These are phyloP conservation scores for Meiosimyza decipiens DNA, from an alignment of 2,888 invertebrate species.

Conservation along the genomic window DNA sequence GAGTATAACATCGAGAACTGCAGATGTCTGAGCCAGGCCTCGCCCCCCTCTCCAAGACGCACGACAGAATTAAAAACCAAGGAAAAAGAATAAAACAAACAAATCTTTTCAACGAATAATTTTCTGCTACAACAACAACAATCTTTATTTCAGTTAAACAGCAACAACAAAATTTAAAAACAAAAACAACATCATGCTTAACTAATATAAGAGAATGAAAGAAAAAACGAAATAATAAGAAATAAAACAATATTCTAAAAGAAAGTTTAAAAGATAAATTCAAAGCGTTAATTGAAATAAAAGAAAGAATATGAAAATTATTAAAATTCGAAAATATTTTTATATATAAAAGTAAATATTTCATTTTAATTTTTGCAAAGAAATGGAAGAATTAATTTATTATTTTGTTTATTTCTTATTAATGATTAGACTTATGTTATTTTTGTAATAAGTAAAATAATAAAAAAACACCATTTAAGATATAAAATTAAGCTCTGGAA, in stretches of 20 bases:
- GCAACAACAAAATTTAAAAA: conserved; percentile 51
- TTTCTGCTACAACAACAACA: conserved; percentile 50
- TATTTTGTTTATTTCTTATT: not conserved
- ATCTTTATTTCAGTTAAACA: conserved; percentile 45
- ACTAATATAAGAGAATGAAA: conserved; percentile 19
- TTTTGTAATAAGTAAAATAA: conserved; percentile 14
- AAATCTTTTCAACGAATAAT: conserved; percentile 45
- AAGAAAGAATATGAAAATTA: conserved; percentile 32
- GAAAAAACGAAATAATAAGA: conserved; percentile 15
- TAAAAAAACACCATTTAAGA: conserved; percentile 17
- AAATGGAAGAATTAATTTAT: conserved; percentile 22
- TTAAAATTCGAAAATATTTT: conserved; percentile 29
- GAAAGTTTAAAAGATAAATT: conserved; percentile 1
- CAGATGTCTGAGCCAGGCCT: conserved; percentile 87
- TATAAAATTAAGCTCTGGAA: conserved; percentile 42
- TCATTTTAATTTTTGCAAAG: conserved; percentile 32
- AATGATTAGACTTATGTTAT: not conserved
- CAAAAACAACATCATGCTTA: conserved; percentile 47
- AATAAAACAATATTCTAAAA: not conserved
- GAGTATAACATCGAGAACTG: conserved; percentile 83
- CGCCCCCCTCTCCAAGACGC: conserved; percentile 76
- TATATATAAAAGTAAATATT: conserved; percentile 33
- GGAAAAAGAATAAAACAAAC: conserved; percentile 2
- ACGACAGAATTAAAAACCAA: conserved; percentile 63
- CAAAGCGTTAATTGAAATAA: conserved; percentile 19